Evolutionary conservation across 2,888 invertebrate species (phyloP).

Genomic region (Alviniconcha strummeri): DNA sequence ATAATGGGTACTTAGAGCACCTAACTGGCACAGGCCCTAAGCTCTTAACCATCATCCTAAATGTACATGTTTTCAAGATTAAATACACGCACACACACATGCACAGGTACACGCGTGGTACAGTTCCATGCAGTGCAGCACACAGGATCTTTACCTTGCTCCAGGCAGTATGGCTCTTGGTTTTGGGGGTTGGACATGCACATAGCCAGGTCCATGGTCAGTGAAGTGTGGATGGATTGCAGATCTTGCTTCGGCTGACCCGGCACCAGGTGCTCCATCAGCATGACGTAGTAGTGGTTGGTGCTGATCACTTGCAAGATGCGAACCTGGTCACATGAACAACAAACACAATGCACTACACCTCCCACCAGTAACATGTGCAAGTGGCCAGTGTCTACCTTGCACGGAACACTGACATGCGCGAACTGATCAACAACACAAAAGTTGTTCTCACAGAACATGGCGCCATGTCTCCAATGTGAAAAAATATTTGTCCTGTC

Average conservation of each 20-base stretch:
- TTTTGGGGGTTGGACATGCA: background rate
- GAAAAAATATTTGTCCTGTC: too few relatives aligned
- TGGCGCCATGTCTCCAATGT: too few relatives aligned
- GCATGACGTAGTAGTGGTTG: slow-evolving; percentile 79
- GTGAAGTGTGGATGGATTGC: slow-evolving; percentile 37
- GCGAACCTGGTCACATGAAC: slow-evolving; percentile 53
- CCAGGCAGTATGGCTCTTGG: background rate
- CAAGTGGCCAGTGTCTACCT: background rate
- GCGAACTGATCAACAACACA: too few relatives aligned
- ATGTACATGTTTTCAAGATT: too few relatives aligned
- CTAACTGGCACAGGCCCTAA: too few relatives aligned
- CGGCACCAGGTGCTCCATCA: slow-evolving; percentile 74
- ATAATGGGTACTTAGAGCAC: too few relatives aligned
- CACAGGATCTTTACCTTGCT: background rate
- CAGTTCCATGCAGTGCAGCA: too few relatives aligned
- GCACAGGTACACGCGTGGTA: too few relatives aligned
- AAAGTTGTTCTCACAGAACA: too few relatives aligned
- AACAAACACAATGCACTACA: background rate
- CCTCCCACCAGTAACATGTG: background rate
- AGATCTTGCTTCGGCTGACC: slow-evolving; percentile 38
- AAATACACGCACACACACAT: too few relatives aligned
- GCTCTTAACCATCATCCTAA: too few relatives aligned
- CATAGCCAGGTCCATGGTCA: slow-evolving; percentile 43
- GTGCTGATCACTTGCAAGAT: slow-evolving; percentile 79
- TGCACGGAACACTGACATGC: too few relatives aligned